Conservation (phyloP, 2,113 vertebrate species). For the human (Homo sapiens) region DNA sequence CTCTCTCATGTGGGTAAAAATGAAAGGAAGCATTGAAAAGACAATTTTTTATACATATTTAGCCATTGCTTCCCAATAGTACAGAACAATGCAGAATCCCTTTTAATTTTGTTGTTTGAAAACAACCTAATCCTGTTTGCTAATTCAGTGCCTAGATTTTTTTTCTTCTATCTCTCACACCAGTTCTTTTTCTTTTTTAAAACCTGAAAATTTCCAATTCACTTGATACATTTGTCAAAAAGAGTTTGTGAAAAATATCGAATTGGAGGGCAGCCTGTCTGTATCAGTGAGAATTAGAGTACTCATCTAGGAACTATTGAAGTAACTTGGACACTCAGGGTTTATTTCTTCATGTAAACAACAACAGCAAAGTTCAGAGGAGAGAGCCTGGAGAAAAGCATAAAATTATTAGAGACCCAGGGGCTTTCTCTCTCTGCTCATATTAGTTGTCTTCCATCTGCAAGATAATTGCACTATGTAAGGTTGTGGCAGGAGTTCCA, state of each 20-base stretch:
- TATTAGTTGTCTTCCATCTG: not conserved
- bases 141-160: not conserved
- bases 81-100: not conserved
- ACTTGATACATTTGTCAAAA: not conserved
- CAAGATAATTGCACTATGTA: not conserved
- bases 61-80: not conserved
- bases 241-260: not conserved
- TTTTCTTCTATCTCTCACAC: not conserved
- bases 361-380: not conserved
- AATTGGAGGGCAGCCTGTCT: not conserved
- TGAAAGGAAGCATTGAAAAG: not conserved
- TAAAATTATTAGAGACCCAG: not conserved
- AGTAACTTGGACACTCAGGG: not conserved
- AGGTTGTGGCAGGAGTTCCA: not conserved
- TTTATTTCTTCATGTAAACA: not conserved
- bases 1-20: not conserved
- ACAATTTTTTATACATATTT: not conserved
- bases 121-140: not conserved
- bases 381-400: not conserved
- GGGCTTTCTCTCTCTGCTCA: not conserved
- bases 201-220: not conserved
- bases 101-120: not conserved
- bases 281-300: not conserved
- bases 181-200: not conserved
- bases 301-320: not conserved